These are phyloP conservation scores for Pachyuromys duprasi DNA, from an alignment of 2,797 vertebrate genomes.

Conservation along the genomic window DNA sequence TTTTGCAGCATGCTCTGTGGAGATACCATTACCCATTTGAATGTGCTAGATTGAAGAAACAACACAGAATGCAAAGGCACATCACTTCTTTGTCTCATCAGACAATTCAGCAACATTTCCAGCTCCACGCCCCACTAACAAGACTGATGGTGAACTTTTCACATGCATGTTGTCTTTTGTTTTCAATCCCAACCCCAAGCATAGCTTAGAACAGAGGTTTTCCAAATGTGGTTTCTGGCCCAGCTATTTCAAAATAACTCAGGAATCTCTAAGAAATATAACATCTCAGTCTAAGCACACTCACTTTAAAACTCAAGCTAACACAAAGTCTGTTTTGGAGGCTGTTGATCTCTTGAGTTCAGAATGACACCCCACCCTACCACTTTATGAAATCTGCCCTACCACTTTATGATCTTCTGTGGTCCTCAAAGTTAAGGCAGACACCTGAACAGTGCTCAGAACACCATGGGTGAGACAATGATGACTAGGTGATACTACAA, in stretches of 20 bases:
- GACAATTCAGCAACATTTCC: background rate
- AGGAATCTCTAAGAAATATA: background rate
- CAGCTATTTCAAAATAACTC: background rate
- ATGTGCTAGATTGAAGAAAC: constrained; percentile 30
- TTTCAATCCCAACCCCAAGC: background rate
- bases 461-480: background rate
- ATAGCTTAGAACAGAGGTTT: background rate
- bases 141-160: background rate
- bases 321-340: background rate
- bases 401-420: background rate
- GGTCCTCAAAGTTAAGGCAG: background rate
- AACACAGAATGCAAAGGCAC: background rate
- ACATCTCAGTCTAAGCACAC: fast-evolving
- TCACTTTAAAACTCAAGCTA: background rate
- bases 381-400: background rate
- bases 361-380: background rate
- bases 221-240: background rate
- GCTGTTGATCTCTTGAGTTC: background rate
- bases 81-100: background rate
- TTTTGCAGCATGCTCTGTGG: constrained; percentile 35
- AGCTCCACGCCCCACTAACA: background rate
- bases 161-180: fast-evolving
- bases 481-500: background rate
- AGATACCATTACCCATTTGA: background rate
- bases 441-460: background rate